Percentiles rank a stretch among this genome's conserved stretches.
Evolutionary conservation across 1,140 invertebrate genomes (phyloP).

Genomic region (Drosophila sucinea): DNA sequence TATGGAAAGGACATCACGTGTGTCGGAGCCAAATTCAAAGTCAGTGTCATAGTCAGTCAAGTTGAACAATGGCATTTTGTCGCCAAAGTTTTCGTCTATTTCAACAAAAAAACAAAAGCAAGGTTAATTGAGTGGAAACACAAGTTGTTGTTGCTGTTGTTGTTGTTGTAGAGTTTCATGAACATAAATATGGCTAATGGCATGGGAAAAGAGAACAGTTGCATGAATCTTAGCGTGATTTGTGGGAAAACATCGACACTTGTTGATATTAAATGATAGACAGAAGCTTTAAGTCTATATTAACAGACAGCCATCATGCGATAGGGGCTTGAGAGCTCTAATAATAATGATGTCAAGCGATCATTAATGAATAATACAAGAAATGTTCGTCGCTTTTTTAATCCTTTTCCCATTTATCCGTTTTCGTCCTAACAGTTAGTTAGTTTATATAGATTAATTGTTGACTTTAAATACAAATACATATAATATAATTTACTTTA

Average conservation of each 20-base stretch:
- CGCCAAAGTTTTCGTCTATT: slow-evolving; percentile 3
- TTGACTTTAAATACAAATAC: no score
- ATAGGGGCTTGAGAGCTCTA: no score
- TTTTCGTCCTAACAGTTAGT: no score
- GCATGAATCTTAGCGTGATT: neutral
- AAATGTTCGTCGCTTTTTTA: no score
- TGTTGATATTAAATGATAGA: neutral
- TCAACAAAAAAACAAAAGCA: neutral
- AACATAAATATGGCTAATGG: slow-evolving; percentile 6
- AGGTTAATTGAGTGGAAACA: slow-evolving; percentile 12
- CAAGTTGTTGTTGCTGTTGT: neutral
- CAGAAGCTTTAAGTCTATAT: no score
- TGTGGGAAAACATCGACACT: neutral
- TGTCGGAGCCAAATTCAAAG: neutral
- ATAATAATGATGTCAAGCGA: no score
- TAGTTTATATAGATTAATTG: no score
- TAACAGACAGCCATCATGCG: no score
- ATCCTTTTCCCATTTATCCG: no score
- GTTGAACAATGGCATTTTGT: slow-evolving; percentile 31
- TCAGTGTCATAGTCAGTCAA: slow-evolving; percentile 9
- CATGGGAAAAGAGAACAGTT: neutral
- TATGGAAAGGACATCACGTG: no score
- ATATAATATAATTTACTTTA: no score
- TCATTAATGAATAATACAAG: no score
- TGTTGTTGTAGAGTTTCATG: neutral